Base-by-base conservation (phyloP, 1,140 invertebrate species). In the Archivesica marissinica region DNA sequence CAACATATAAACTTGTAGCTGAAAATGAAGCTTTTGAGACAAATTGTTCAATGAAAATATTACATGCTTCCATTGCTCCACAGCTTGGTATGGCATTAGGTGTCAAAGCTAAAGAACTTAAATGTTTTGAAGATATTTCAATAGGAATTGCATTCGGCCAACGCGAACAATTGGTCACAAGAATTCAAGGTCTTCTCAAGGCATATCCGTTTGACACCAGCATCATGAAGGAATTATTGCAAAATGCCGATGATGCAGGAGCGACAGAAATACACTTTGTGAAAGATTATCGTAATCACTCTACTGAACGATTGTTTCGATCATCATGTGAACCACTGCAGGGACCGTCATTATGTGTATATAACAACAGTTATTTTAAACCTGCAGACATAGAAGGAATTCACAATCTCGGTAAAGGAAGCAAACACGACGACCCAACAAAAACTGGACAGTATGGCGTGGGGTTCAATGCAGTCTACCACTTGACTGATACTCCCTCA, bases 241-340 rank as follows among this genome's bases (percentile, higher is more conserved):
- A 92, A 64, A 92, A 97, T 88, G 90, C 92, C 38, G 92, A 93
- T 87, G 92, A 93, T 87, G 90, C 91, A 38, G 87, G 87, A 23
- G 92, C 92, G 25, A 91, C 88, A 44, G 89, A 90, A 75, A 80
- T 92, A 17, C 86, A 88, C 59, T 93, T 93, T 78, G 88, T 92
- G 20, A 88, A 89, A 64, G 91, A 92, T 52, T 88, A 86, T 20
- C 78, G 90, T 50, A 35, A 75, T 41, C 88, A 87, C 44, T 33
- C 77, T 38, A 78, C 30, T 11, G 38, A 87, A 33, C 77, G 61
- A 33, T 52, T 90, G 13, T 81, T 88, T 64, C 85, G 86, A 52
- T 78, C 84, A 39, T 64, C 80, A 38, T 87, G 82, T 88, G 78
- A 88, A 39, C 54, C 66, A 38, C 47, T 90, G 4, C 88, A 93